phyloP scores from a whole-genome alignment of 2,113 vertebrate species.

The Chionis minor region DNA sequence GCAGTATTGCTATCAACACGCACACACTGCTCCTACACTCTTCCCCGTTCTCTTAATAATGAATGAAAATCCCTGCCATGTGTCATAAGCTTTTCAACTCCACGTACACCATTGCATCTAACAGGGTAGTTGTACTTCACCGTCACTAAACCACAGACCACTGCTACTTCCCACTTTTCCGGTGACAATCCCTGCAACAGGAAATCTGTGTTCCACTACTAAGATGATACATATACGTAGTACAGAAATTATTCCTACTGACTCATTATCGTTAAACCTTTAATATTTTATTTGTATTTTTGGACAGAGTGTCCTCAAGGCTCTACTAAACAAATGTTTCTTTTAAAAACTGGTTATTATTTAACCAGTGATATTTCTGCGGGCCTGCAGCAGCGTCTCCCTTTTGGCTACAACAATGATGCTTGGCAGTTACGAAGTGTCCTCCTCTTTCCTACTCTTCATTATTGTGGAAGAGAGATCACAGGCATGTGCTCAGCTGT shows the following conservation, averaged over 20 bases:
- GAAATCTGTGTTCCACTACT: neutral
- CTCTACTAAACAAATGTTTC: neutral
- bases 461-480: neutral
- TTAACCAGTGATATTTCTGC: neutral
- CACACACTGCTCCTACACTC: neutral
- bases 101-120: rapidly evolving
- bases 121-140: neutral
- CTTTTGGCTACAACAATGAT: neutral
- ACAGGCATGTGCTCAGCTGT: neutral
- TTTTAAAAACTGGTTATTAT: neutral
- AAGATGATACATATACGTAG: neutral
- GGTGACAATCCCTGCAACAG: neutral
- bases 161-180: neutral
- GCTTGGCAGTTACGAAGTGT: neutral
- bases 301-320: neutral
- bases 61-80: neutral
- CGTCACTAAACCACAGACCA: neutral
- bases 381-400: neutral
- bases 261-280: neutral
- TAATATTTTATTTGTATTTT: neutral
- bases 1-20: neutral
- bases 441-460: neutral
- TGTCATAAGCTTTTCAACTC: neutral
- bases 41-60: neutral
- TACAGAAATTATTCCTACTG: neutral